These are phyloP conservation scores for Equus przewalskii DNA, from an alignment of 2,113 vertebrate genomes.

Conservation along the genomic window DNA sequence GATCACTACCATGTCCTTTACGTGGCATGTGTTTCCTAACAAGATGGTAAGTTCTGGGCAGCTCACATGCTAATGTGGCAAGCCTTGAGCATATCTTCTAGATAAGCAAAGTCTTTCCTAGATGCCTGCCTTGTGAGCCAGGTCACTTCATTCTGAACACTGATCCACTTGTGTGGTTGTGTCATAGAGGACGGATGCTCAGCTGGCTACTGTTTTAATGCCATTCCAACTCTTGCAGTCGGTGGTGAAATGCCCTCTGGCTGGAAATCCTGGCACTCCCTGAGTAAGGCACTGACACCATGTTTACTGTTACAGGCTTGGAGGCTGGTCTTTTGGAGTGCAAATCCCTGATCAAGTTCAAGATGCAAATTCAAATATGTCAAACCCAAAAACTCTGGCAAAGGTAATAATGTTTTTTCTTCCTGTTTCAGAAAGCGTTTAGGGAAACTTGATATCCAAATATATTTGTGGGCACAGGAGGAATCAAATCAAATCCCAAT, in stretches of 20 bases:
- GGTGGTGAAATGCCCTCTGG: fast-evolving
- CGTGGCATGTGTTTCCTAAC: fast-evolving
- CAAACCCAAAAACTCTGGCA: slow-evolving; percentile 66
- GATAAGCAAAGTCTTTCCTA: fast-evolving
- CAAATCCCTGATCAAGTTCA: slow-evolving; percentile 14
- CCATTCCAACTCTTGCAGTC: fast-evolving
- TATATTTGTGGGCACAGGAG: neutral
- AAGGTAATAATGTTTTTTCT: slow-evolving; percentile 82
- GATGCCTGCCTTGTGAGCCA: fast-evolving
- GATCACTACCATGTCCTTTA: fast-evolving
- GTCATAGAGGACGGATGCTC: too few species aligned
- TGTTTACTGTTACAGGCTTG: slow-evolving; percentile 81
- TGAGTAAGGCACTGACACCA: neutral
- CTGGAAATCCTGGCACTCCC: neutral
- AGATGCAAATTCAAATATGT: slow-evolving; percentile 36
- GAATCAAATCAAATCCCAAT: neutral
- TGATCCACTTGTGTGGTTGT: fast-evolving
- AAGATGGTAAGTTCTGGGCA: fast-evolving
- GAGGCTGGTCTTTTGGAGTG: slow-evolving; percentile 88
- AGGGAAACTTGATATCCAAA: neutral
- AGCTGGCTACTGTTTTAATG: neutral
- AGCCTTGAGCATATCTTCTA: neutral
- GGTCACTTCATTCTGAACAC: fast-evolving
- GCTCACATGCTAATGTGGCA: fast-evolving
- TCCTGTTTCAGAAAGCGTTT: neutral